Conservation (phyloP, 37 sponge, comb jelly and placozoan genomes). For the Axinella damicornis region DNA sequence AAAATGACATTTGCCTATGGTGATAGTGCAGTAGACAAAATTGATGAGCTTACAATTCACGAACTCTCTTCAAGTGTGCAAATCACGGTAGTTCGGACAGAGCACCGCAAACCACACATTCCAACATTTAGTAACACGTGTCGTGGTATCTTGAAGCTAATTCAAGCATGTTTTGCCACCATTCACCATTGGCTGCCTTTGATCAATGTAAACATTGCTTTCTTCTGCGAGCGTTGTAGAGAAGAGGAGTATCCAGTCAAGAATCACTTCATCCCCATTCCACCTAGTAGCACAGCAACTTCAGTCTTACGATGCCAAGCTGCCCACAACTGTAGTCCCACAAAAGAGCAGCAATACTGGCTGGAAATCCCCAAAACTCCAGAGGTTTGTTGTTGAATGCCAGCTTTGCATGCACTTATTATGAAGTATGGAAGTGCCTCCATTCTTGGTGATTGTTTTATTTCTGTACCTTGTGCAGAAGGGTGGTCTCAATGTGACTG, state of each 20-base stretch:
- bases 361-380: no score
- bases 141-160: neutral
- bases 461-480: no score
- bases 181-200: slow-evolving; percentile 25
- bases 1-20: slow-evolving; percentile 19
- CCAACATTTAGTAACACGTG: neutral
- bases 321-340: no score
- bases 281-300: no score
- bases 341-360: no score
- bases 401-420: no score
- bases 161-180: neutral
- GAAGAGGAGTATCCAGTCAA: slow-evolving; percentile 15
- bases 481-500: no score
- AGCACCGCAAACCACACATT: neutral
- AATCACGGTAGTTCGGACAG: slow-evolving; percentile 1
- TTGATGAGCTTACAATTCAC: slow-evolving; percentile 30
- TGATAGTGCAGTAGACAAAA: slow-evolving; percentile 18
- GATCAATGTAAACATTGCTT: slow-evolving; percentile 1
- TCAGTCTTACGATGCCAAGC: no score
- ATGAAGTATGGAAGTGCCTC: no score
- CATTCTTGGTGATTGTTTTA: no score
- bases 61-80: slow-evolving; percentile 5
- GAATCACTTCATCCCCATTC: no score
- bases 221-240: slow-evolving; percentile 4
- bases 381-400: no score